A percentile compares a stretch with the other conserved stretches of the same genome.
Evolutionary conservation across 2,888 invertebrate genomes (phyloP).

Genomic region (Lydus trimaculatus): DNA sequence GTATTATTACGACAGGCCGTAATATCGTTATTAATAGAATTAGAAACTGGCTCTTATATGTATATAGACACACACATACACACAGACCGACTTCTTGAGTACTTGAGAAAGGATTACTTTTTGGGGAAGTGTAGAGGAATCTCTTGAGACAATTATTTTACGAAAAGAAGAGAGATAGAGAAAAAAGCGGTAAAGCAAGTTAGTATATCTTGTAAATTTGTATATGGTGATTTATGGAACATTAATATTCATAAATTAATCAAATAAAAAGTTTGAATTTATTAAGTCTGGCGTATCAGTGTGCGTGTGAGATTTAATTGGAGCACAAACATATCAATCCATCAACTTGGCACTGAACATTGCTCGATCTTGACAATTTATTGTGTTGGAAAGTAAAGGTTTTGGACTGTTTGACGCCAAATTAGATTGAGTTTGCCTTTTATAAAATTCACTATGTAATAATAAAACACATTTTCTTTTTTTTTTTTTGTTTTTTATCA

Average conservation of each 20-base stretch:
- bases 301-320: constrained; percentile 51
- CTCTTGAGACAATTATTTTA: neutral
- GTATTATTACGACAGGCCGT: constrained; percentile 36
- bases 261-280: constrained; percentile 33
- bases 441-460: constrained; percentile 28
- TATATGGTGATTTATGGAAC: constrained; percentile 8
- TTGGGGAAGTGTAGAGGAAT: neutral
- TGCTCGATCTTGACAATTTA: constrained; percentile 51
- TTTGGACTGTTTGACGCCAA: constrained; percentile 45
- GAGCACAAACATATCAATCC: constrained; percentile 56
- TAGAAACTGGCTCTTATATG: constrained; percentile 26
- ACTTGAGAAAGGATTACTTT: constrained; percentile 19
- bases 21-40: constrained; percentile 39
- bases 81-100: constrained; percentile 21
- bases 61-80: neutral
- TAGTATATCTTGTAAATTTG: too few species aligned
- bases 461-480: neutral
- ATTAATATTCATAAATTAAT: constrained; percentile 13
- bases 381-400: constrained; percentile 47
- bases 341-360: constrained; percentile 56
- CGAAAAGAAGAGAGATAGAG: neutral
- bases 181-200: neutral
- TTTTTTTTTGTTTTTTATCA: constrained; percentile 14
- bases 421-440: constrained; percentile 40
- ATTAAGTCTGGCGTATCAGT: constrained; percentile 45